These are phyloP conservation scores for Schlechtendalia chinensis DNA, from an alignment of 1,140 invertebrate species.

Conservation along the genomic window DNA sequence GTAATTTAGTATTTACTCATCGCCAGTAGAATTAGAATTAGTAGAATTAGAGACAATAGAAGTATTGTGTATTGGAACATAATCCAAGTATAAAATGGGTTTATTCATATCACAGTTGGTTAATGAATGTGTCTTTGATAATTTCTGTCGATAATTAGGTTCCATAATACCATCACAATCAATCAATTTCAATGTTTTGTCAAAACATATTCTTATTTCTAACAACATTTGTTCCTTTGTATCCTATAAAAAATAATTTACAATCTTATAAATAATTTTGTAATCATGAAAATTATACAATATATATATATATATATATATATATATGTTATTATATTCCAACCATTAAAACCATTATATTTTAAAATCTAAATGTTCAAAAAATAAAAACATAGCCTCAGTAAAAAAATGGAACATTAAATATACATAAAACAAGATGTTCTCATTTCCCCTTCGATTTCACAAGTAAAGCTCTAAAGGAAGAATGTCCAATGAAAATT, in stretches of 20 bases:
- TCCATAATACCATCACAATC: constrained; percentile 52
- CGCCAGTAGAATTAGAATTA: constrained; percentile 6
- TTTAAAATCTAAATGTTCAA: too few species aligned
- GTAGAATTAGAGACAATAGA: constrained; percentile 2
- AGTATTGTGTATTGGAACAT: constrained; percentile 18
- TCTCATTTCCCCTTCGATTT: too few species aligned
- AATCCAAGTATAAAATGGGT: constrained; percentile 34
- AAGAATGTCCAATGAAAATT: too few species aligned
- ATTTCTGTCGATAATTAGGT: too few species aligned
- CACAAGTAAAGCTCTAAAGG: too few species aligned
- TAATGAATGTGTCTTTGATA: not conserved
- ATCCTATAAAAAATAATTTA: constrained; percentile 49
- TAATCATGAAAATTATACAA: not conserved
- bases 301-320: too few species aligned
- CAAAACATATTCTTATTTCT: constrained; percentile 53
- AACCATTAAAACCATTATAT: too few species aligned
- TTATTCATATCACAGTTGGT: constrained; percentile 35
- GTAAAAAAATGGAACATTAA: too few species aligned
- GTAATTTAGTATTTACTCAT: constrained; percentile 45
- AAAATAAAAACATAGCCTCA: too few species aligned
- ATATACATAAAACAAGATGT: too few species aligned
- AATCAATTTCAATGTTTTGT: constrained; percentile 51
- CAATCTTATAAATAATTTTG: not conserved
- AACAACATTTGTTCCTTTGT: constrained; percentile 50
- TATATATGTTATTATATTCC: too few species aligned